Percentiles rank a stretch among this genome's conserved stretches.
phyloP scores from a whole-genome alignment of 2,113 vertebrate genomes.

The Dipodomys spectabilis region DNA sequence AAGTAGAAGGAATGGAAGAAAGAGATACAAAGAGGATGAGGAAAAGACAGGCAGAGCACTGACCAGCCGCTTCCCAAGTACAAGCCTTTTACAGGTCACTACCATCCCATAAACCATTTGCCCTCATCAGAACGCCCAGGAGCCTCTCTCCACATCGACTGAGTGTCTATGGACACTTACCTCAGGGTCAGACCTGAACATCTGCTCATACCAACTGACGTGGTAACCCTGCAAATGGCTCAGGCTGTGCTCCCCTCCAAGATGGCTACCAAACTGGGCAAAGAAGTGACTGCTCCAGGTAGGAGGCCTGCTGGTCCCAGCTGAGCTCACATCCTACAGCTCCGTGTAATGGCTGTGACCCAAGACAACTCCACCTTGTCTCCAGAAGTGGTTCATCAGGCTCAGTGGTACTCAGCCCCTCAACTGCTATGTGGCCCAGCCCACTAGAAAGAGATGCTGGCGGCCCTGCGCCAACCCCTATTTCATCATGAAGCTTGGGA shows the following conservation, averaged over 20 bases:
- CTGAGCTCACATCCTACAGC: not conserved
- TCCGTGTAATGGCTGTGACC: not conserved
- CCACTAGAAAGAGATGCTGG: not conserved
- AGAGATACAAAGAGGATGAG: not conserved
- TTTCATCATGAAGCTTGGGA: not conserved
- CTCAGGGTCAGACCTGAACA: constrained; percentile 32
- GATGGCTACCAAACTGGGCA: not conserved
- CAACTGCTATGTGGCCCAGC: not conserved
- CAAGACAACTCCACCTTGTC: not conserved
- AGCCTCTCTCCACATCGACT: not conserved
- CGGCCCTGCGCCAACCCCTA: not conserved
- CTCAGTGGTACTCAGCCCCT: not conserved
- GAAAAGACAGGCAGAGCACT: not conserved
- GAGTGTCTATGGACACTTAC: not conserved
- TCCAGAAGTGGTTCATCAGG: constrained; percentile 8
- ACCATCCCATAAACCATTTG: too few species aligned
- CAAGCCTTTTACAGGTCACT: too few species aligned
- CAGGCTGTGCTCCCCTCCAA: not conserved
- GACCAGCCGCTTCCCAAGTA: not conserved
- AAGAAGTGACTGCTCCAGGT: not conserved
- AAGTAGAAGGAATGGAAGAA: not conserved
- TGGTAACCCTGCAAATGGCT: too few species aligned
- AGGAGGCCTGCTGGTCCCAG: not conserved
- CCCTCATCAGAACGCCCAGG: not conserved
- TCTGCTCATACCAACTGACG: not conserved